Evolutionary conservation across 2,797 vertebrate genomes (phyloP).

Genomic region (Channa striata): DNA sequence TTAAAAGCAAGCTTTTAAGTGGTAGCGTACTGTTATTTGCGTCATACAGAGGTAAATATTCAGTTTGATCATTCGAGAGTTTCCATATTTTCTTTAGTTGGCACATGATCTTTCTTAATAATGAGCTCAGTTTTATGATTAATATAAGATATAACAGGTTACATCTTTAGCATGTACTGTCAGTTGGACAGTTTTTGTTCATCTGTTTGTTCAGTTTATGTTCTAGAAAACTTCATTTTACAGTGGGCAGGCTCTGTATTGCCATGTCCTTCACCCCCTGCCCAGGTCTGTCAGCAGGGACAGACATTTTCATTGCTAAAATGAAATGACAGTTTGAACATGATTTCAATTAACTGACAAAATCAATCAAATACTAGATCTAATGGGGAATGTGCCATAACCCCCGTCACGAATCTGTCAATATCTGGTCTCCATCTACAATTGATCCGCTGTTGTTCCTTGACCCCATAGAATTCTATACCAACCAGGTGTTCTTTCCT

Average conservation of each 20-base stretch:
- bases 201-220: too few species aligned
- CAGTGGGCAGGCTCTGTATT: too few species aligned
- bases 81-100: background rate
- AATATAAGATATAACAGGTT: background rate
- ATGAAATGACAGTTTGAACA: too few species aligned
- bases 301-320: too few species aligned
- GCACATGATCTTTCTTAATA: background rate
- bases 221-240: too few species aligned
- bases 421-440: background rate
- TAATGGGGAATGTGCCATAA: too few species aligned
- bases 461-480: background rate
- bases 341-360: too few species aligned
- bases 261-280: too few species aligned
- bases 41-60: background rate
- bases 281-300: too few species aligned
- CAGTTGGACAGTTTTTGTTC: background rate
- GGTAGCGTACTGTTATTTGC: background rate
- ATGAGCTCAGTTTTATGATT: too few species aligned
- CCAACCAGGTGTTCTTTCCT: background rate
- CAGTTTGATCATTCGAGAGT: background rate
- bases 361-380: too few species aligned
- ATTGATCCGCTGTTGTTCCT: background rate
- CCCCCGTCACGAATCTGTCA: background rate
- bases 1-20: constrained; percentile 1
- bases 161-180: background rate